Evolutionary conservation across 2,797 vertebrate genomes (phyloP), one percentile per base, ranked within the genome.

Genomic region (Rhabdomys pumilio): DNA sequence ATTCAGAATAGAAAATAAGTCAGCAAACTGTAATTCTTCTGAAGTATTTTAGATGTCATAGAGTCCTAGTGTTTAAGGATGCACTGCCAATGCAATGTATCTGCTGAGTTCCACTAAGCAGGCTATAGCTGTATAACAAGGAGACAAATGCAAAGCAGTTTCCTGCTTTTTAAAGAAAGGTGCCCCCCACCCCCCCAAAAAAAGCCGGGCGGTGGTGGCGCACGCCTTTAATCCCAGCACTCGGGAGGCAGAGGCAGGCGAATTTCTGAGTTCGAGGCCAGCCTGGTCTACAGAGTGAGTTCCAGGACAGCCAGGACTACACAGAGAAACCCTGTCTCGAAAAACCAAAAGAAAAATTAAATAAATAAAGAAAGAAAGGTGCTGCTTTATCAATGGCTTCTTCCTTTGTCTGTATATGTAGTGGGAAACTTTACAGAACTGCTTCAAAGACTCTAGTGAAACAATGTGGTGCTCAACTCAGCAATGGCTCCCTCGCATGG

Each of bases 371-470:
- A 38, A 38, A 65, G 61, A 90, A 93, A 65, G 6, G 34, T 53
- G 34, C 69, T 77, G 72, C 88, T 41, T 85, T 5, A 91, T 2
- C 12, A 67, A 38, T 15, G 59, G 34, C 85, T 94, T 83, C 55
- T 95, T 75, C 44, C 75, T 34, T 31, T 34, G 90, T 61, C 3
- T 83, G 1, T 84, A 88, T 63, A 38, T 92, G 47, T 31, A 87
- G 72, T 80, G 57, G 44, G 75, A 94, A 47, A 92, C 83, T 38
- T 91, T 84, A 84, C 80, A 19, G 44, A 77, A 50, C 24, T 14
- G 44, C 44, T 76, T 29, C 65, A 86, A 73, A 44, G 63, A 50
- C 77, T 77, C 53, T 72, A 82, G 65, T 59, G 34, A 93, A 86
- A 89, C 61, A 63, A 47, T 61, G 31, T 29, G 47, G 90, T 50